These are phyloP conservation scores for Vannuccia rotundouncinata DNA, from an alignment of 2,888 invertebrate genomes.

Conservation along the genomic window DNA sequence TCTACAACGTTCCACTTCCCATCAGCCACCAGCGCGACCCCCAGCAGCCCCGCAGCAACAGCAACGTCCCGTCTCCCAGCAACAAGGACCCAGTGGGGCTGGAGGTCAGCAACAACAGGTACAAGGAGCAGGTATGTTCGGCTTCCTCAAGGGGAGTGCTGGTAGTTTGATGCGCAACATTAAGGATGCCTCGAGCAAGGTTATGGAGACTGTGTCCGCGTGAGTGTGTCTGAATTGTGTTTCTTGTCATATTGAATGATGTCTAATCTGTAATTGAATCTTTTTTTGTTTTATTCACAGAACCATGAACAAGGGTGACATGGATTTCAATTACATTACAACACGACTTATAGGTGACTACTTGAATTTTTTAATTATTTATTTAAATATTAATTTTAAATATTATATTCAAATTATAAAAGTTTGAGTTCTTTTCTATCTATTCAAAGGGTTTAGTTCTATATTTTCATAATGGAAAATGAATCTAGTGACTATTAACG, in stretches of 20 bases:
- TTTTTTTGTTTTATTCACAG: conserved; percentile 43
- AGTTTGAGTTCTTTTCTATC: too few species aligned
- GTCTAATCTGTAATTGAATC: neutral
- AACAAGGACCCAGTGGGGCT: neutral
- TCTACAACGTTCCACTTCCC: neutral
- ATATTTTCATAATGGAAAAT: too few species aligned
- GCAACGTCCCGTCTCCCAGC: neutral
- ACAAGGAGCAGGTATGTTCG: conserved; percentile 58
- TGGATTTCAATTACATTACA: conserved; percentile 85
- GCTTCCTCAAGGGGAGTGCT: conserved; percentile 78
- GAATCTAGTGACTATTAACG: too few species aligned
- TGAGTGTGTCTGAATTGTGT: neutral
- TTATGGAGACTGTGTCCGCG: conserved; percentile 76
- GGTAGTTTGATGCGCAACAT: conserved; percentile 71
- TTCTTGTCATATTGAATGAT: neutral
- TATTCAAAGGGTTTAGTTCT: too few species aligned
- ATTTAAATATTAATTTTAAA: too few species aligned
- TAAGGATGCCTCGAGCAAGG: conserved; percentile 88
- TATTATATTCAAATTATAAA: too few species aligned
- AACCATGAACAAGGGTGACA: conserved; percentile 61
- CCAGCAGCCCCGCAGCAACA: neutral
- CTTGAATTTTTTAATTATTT: too few species aligned
- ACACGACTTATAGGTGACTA: conserved; percentile 66
- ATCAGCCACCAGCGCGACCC: neutral
- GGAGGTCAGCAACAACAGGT: neutral